Base-by-base conservation (phyloP, 2,797 vertebrate species). In the Sciurus vulgaris region DNA sequence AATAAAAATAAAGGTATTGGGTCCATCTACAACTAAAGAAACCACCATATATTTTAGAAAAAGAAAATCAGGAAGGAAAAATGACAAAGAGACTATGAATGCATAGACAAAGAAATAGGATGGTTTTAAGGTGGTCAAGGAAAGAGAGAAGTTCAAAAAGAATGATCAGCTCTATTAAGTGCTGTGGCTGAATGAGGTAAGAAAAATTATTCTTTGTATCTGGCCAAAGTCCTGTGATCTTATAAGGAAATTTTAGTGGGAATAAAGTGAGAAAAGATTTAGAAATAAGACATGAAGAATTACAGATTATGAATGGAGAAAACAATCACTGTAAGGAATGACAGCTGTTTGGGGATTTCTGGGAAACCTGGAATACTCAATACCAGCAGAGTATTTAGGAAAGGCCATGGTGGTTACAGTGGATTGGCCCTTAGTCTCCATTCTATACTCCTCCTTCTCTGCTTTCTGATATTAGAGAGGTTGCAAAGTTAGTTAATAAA, bases 71-170 rank as follows among this genome's bases (percentile, higher is more conserved):
- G 7, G 69, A 89, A 78, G n/a, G 51, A 30, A 94, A 65, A 47
- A 70, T 41, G 72, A 93, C n/a, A 92, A 76, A 15, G 33, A 91
- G 13, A 78, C 11, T 30, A 79, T 70, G 49, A 91, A 67, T 26
- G 69, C 20, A 10, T 5, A 24, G 20, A 41, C 3, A 67, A 41
- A 59, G 35, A 90, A n/a, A 76, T 9, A 74, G 33, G n/a, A 15
- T 26, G 44, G 93, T 76, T 54, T 78, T 33, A 22, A 65, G 44
- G 92, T 92, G 59, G 15, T 85, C 47, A 82, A 59, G 49, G 38
- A 81, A 88, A 85, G 33, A 54, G n/a, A 88, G 49, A 88, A 87
- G 81, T 86, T 82, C 49, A 84, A 88, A 96, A 79, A 77, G 38
- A 88, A 83, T 61, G 18, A 28, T 76, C 14, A 77, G 44, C 70